Percentiles rank a stretch among this genome's conserved stretches.
phyloP scores from a whole-genome alignment of 1,140 invertebrate genomes.

The Bombus soroeensis region DNA sequence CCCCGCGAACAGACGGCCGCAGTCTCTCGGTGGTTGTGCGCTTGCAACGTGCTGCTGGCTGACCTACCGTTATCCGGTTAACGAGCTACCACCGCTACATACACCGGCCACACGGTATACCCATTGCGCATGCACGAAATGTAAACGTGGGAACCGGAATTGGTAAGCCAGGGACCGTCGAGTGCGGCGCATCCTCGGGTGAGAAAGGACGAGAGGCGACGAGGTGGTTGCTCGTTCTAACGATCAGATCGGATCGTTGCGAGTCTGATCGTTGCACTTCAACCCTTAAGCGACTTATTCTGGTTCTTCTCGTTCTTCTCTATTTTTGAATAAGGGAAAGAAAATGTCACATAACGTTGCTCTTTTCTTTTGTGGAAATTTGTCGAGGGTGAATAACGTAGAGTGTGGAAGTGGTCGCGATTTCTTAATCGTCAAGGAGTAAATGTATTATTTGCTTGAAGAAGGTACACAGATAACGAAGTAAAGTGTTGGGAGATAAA shows the following conservation, averaged over 20 bases:
- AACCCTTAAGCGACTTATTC: constrained; percentile 13
- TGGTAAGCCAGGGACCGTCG: constrained; percentile 68
- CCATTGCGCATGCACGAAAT: constrained; percentile 83
- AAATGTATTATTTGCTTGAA: no score
- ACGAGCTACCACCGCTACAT: constrained; percentile 81
- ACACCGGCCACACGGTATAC: constrained; percentile 67
- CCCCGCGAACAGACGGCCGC: constrained; percentile 14
- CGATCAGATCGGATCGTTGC: not conserved
- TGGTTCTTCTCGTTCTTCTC: not conserved
- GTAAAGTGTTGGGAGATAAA: no score
- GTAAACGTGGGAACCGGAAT: constrained; percentile 84
- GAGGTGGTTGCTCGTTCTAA: constrained; percentile 33
- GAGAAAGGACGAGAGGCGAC: constrained; percentile 63
- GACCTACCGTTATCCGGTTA: constrained; percentile 81
- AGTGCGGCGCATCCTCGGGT: constrained; percentile 55
- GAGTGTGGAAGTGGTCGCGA: no score
- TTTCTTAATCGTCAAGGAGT: no score
- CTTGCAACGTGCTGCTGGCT: constrained; percentile 62
- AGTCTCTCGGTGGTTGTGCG: constrained; percentile 62
- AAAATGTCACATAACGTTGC: no score
- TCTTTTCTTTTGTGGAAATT: no score
- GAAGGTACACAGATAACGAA: no score
- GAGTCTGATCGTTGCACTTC: not conserved
- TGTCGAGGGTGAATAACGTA: no score
- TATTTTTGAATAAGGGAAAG: not conserved